phyloP scores from a whole-genome alignment of 2,113 vertebrate species.

The Lipotes vexillifer region DNA sequence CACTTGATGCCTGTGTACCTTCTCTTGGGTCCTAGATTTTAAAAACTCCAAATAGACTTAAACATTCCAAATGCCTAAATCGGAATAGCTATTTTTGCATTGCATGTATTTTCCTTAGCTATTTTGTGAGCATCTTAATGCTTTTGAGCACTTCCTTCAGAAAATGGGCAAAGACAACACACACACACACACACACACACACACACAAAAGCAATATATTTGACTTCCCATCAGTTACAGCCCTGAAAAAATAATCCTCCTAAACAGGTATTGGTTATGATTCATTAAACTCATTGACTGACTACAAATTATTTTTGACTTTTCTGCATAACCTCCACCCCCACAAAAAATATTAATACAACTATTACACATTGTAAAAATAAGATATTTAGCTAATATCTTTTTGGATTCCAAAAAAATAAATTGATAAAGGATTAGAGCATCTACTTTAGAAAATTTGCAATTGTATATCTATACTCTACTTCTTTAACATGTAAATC shows the following conservation, averaged over 20 bases:
- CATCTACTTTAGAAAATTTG: background rate
- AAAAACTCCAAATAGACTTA: background rate
- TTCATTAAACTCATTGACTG: background rate
- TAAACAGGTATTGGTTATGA: background rate
- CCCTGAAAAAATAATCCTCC: background rate
- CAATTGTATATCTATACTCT: background rate
- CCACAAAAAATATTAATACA: background rate
- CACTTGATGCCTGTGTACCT: background rate
- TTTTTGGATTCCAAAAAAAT: background rate
- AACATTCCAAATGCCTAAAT: background rate
- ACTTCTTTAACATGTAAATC: background rate
- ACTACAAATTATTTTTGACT: background rate
- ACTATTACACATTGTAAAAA: background rate
- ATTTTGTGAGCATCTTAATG: background rate
- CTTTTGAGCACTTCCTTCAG: background rate
- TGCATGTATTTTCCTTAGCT: background rate
- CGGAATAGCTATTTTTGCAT: background rate
- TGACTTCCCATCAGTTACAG: background rate
- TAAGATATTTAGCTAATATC: background rate
- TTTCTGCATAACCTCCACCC: background rate
- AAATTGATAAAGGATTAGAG: background rate
- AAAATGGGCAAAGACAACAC: background rate
- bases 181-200: background rate
- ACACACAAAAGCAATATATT: background rate
- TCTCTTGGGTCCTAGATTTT: background rate